A percentile compares a stretch with the other conserved stretches of the same genome.
Evolutionary conservation across 2,113 vertebrate genomes (phyloP).

Genomic region (Rattus norvegicus): GRCr8 NC_086038.1:16482001-16482500

Average conservation of each 20-base stretch:
- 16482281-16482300: background rate
- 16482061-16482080: background rate
- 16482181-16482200: background rate
- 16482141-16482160: background rate
- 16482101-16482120: background rate
- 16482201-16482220: background rate
- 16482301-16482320: background rate
- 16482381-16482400: background rate
- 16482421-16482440: background rate
- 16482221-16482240: background rate
- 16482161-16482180: background rate
- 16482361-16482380: background rate
- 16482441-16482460: background rate
- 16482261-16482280: background rate
- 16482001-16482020: background rate
- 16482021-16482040: background rate
- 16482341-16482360: background rate
- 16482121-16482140: background rate
- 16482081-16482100: background rate
- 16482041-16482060: background rate
- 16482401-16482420: background rate
- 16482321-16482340: background rate
- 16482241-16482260: background rate
- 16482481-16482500: background rate
- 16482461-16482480: background rate